These are phyloP conservation scores for Micoletzkya japonica DNA, from an alignment of 2,888 invertebrate species.

Conservation along the genomic window DNA sequence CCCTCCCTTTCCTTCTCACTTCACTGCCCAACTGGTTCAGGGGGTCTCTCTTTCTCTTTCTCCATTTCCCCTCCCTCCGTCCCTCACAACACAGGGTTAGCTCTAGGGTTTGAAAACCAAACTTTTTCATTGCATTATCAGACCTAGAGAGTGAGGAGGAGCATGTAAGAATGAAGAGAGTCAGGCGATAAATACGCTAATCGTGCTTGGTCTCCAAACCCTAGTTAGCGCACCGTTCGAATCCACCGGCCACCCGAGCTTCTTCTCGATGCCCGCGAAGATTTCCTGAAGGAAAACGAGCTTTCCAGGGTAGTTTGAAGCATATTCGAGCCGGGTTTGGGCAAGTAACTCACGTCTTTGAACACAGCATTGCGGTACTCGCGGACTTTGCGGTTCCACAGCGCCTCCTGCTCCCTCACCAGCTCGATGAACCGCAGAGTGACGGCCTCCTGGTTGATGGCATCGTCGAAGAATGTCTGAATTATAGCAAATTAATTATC, in stretches of 20 bases:
- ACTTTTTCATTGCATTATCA: no score
- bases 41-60: no score
- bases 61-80: slow-evolving; percentile 4
- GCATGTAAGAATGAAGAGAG: no score
- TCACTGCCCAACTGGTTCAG: no score
- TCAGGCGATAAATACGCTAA: no score
- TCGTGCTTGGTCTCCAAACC: no score
- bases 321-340: no score
- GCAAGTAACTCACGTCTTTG: slow-evolving; percentile 4
- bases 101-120: neutral
- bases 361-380: slow-evolving; percentile 4
- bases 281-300: slow-evolving; percentile 16
- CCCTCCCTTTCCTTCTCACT: no score
- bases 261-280: slow-evolving; percentile 26
- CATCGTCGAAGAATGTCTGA: no score
- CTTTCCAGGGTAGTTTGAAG: neutral
- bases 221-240: no score
- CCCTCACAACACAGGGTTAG: neutral
- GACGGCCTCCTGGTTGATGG: neutral
- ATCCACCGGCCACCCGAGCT: slow-evolving; percentile 21
- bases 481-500: no score
- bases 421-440: slow-evolving; percentile 23
- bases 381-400: slow-evolving; percentile 20
- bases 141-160: no score
- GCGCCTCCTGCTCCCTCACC: neutral